Conservation (phyloP, 2,113 vertebrate genomes). For the Ahaetulla prasina region DNA sequence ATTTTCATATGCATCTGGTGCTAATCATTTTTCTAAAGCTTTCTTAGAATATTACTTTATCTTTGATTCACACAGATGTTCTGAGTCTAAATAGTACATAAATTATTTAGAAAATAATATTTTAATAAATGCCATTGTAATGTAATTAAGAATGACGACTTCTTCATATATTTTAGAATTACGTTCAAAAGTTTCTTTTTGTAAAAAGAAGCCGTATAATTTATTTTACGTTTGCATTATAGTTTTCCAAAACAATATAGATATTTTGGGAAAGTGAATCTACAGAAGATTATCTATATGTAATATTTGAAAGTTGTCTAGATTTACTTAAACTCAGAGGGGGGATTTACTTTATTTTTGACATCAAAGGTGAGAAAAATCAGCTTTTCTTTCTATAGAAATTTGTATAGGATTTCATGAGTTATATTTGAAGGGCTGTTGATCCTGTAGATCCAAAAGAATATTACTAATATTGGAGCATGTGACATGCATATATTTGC, state of each 20-base stretch:
- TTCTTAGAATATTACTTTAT: background rate
- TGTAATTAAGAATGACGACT: background rate
- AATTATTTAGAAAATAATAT: background rate
- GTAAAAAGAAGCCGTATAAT: background rate
- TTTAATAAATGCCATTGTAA: background rate
- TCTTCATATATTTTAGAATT: background rate
- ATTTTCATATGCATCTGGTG: conserved; percentile 6
- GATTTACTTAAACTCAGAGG: background rate
- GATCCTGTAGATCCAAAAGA: background rate
- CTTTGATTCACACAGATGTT: background rate
- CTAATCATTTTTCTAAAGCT: background rate
- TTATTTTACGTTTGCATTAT: background rate
- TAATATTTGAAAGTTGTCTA: background rate
- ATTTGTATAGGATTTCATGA: background rate
- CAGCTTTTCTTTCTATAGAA: background rate
- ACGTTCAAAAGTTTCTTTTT: background rate
- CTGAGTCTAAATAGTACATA: background rate
- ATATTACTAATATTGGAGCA: background rate
- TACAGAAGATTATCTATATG: background rate
- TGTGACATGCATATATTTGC: background rate
- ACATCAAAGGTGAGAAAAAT: background rate
- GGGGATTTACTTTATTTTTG: background rate
- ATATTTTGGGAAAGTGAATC: background rate
- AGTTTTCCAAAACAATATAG: background rate
- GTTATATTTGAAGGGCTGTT: background rate